These are phyloP conservation scores for Epizoanthus illoricatus DNA, from an alignment of 92 coral and sea anemone species.

Conservation along the genomic window DNA sequence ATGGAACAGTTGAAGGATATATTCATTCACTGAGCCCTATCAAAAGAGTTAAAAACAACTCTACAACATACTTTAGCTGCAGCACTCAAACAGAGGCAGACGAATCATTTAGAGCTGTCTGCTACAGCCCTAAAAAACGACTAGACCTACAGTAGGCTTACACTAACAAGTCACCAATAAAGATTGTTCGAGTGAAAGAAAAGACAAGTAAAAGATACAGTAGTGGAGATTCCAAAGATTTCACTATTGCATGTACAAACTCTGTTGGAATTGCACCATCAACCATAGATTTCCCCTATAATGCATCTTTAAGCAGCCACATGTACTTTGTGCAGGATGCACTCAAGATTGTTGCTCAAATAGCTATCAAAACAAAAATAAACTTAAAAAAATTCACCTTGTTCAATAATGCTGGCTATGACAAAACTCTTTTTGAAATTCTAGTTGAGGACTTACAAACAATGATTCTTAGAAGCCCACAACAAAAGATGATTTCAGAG, in stretches of 20 bases:
- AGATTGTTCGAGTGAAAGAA: slow-evolving; percentile 17
- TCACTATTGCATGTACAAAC: no score
- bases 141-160: slow-evolving; percentile 25
- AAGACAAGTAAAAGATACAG: slow-evolving; percentile 13
- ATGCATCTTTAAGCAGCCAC: background rate
- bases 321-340: no score
- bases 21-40: no score
- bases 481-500: slow-evolving; percentile 11
- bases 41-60: no score
- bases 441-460: background rate
- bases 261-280: slow-evolving; percentile 16
- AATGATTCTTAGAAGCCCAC: slow-evolving; percentile 4
- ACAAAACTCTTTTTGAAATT: background rate
- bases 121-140: slow-evolving; percentile 13
- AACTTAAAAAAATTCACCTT: background rate
- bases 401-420: slow-evolving; percentile 12
- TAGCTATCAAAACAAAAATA: background rate
- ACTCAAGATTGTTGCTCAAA: background rate
- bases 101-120: slow-evolving; percentile 23
- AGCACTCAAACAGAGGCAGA: slow-evolving; percentile 13
- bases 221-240: slow-evolving; percentile 25
- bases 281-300: slow-evolving; percentile 18
- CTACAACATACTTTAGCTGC: no score
- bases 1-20: no score
- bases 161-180: slow-evolving; percentile 20